A percentile compares a stretch with the other conserved stretches of the same genome.
Conservation (phyloP, 2,797 vertebrate genomes). For the Amazona ochrocephala region DNA sequence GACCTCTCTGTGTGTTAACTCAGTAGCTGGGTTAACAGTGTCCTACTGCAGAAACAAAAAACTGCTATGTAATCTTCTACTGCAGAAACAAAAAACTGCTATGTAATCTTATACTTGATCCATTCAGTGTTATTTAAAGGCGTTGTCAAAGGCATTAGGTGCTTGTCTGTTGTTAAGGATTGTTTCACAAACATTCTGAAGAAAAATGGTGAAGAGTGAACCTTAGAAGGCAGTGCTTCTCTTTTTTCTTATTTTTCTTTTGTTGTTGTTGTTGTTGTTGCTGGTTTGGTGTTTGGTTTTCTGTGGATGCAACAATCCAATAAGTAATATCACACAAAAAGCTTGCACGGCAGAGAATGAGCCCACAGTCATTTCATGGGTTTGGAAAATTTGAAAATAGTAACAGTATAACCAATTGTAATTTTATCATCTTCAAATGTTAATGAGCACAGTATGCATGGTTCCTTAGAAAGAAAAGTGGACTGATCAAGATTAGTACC, state of each 20-base stretch:
- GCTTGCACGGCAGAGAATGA: background rate
- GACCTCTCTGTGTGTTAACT: background rate
- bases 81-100: background rate
- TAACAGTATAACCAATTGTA: background rate
- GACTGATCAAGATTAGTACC: background rate
- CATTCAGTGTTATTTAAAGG: background rate
- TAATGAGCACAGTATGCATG: background rate
- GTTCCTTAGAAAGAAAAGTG: background rate
- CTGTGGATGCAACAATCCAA: background rate
- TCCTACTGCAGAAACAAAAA: background rate
- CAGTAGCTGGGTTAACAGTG: background rate
- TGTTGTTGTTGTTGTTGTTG: background rate
- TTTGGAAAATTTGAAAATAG: background rate
- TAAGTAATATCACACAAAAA: background rate
- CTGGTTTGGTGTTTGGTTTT: background rate
- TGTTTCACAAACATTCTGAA: background rate
- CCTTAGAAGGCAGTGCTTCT: background rate
- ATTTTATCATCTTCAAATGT: background rate
- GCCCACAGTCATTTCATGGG: fast-evolving
- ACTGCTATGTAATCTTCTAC: background rate
- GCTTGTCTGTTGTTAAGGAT: background rate
- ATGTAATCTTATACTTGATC: background rate
- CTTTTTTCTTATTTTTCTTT: background rate
- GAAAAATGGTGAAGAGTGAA: background rate
- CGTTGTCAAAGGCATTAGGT: background rate